Conservation (phyloP, 2,113 vertebrate genomes). For the Cryptotis parvus region DNA sequence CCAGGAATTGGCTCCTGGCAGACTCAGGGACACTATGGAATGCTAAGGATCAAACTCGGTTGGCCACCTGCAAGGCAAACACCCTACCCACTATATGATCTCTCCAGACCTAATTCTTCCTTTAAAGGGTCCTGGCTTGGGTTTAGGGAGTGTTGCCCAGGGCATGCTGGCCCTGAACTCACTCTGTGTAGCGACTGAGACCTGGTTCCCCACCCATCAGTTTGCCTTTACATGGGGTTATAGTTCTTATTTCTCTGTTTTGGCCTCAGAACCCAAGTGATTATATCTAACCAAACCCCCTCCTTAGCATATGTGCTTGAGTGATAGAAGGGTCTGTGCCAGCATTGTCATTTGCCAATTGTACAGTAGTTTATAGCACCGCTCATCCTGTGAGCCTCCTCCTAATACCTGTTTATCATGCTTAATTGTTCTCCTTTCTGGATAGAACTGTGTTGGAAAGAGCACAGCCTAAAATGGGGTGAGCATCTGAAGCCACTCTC, state of each 20-base stretch:
- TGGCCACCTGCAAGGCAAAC: no score
- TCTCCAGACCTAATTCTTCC: no score
- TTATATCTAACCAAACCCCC: background rate
- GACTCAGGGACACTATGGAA: no score
- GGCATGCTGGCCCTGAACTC: background rate
- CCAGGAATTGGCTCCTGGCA: no score
- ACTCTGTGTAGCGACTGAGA: background rate
- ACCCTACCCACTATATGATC: no score
- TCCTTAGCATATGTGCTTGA: background rate
- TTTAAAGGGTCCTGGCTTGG: no score
- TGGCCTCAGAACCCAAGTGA: background rate
- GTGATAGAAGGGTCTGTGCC: background rate
- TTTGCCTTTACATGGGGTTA: background rate
- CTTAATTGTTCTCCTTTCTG: constrained; percentile 47
- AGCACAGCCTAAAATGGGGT: background rate
- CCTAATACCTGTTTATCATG: constrained; percentile 25
- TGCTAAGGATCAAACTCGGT: no score
- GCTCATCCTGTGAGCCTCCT: constrained; percentile 26
- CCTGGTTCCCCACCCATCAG: background rate
- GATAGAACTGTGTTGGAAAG: no score
- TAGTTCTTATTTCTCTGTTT: background rate
- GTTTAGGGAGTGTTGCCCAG: background rate
- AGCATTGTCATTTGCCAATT: constrained; percentile 4
- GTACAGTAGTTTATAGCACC: background rate
- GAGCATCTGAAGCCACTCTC: no score